Conservation (phyloP, 2,113 vertebrate genomes). For the Phycodurus eques region DNA sequence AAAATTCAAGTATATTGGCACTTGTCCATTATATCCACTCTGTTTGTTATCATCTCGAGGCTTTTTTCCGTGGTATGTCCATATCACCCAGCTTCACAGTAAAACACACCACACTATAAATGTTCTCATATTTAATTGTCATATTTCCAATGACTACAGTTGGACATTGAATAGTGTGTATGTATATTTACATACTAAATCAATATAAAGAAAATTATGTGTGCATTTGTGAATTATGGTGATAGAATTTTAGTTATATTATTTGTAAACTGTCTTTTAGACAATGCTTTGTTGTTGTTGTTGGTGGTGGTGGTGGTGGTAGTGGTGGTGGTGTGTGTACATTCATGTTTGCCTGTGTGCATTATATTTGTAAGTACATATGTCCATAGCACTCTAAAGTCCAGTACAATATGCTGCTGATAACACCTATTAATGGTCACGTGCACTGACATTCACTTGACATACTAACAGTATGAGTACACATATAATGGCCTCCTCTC, state of each 20-base stretch:
- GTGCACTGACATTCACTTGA: constrained; percentile 8
- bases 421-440: constrained; percentile 22
- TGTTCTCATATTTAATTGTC: neutral
- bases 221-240: no score
- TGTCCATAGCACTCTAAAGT: neutral
- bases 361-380: neutral
- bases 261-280: neutral
- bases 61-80: neutral
- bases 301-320: no score
- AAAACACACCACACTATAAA: neutral
- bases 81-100: neutral
- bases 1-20: constrained; percentile 84
- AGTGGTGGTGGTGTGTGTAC: no score
- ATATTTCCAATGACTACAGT: no score
- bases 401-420: constrained; percentile 30
- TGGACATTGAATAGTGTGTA: neutral
- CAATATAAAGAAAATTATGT: neutral
- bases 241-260: no score
- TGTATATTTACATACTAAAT: neutral
- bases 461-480: constrained; percentile 11
- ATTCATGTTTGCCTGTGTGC: neutral
- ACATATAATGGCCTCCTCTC: constrained; percentile 13
- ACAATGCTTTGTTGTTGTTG: neutral
- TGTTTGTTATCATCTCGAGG: constrained; percentile 29
- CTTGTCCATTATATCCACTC: constrained; percentile 74